A percentile compares a stretch with the other conserved stretches of the same genome.
phyloP scores from a whole-genome alignment of 1,140 invertebrate genomes.

The Cephus cinctus region DNA sequence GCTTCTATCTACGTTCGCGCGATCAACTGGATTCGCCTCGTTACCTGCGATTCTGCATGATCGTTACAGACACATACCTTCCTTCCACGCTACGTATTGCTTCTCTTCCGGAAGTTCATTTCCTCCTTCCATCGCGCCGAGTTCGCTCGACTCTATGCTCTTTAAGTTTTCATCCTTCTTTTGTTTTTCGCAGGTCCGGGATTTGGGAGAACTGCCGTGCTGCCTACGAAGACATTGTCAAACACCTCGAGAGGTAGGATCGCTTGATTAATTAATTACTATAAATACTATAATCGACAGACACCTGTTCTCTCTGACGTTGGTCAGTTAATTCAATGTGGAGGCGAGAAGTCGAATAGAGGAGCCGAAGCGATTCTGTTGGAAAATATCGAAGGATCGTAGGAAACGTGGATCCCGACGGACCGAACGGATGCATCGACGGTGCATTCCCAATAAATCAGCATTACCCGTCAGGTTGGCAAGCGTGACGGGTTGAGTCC shows the following conservation, averaged over 20 bases:
- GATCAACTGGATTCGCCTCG: too few species aligned
- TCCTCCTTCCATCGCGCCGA: constrained; percentile 2
- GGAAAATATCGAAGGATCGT: too few species aligned
- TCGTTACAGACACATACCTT: constrained; percentile 15
- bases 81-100: constrained; percentile 7
- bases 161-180: constrained; percentile 27
- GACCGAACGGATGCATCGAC: constrained; percentile 11
- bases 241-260: constrained; percentile 86
- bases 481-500: constrained; percentile 46
- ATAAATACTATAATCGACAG: neutral
- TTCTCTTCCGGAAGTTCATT: constrained; percentile 14
- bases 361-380: neutral
- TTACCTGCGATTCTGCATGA: too few species aligned
- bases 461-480: constrained; percentile 43
- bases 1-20: neutral
- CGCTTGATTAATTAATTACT: neutral
- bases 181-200: constrained; percentile 72
- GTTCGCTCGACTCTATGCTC: constrained; percentile 5
- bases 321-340: constrained; percentile 1
- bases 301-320: neutral
- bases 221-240: constrained; percentile 90
- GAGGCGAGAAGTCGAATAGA: neutral
- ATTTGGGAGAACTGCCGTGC: constrained; percentile 93
- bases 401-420: constrained; percentile 15
- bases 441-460: constrained; percentile 53